phyloP scores from a whole-genome alignment of 1,140 invertebrate genomes.

The Pachypeltis micranthus region DNA sequence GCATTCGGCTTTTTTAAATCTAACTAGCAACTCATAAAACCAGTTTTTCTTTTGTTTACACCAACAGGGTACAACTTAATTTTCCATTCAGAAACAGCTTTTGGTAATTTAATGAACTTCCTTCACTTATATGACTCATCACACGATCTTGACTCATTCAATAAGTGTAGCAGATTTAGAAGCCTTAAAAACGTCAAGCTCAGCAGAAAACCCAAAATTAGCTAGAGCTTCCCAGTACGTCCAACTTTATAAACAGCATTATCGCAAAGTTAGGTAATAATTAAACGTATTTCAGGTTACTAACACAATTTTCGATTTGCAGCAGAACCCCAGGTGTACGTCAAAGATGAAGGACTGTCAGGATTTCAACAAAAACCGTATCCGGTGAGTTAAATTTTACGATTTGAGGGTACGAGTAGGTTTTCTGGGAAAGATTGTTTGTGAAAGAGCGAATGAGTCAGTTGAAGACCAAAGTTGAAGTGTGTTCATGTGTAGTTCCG shows the following conservation, averaged over 20 bases:
- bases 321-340: constrained; percentile 12
- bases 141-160: not conserved
- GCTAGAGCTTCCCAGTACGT: no score
- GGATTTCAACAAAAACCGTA: constrained; percentile 8
- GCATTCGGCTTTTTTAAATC: not conserved
- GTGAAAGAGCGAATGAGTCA: not conserved
- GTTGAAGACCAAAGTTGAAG: not conserved
- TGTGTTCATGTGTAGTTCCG: not conserved
- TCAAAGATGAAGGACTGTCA: constrained; percentile 13
- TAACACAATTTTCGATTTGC: not conserved
- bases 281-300: no score
- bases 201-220: no score
- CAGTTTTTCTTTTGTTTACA: not conserved
- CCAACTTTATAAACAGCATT: not conserved
- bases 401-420: not conserved
- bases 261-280: no score
- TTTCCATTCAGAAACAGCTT: not conserved
- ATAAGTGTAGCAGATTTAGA: not conserved
- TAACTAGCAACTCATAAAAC: no score
- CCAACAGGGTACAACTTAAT: not conserved
- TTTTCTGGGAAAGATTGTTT: not conserved
- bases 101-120: not conserved
- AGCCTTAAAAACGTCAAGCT: no score
- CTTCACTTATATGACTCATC: not conserved
- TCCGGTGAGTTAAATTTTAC: constrained; percentile 13